Evolutionary conservation across 30 jellyfish, hydroid and myxozoan genomes (phyloP).

Genomic region (Turritopsis dohrnii): DNA sequence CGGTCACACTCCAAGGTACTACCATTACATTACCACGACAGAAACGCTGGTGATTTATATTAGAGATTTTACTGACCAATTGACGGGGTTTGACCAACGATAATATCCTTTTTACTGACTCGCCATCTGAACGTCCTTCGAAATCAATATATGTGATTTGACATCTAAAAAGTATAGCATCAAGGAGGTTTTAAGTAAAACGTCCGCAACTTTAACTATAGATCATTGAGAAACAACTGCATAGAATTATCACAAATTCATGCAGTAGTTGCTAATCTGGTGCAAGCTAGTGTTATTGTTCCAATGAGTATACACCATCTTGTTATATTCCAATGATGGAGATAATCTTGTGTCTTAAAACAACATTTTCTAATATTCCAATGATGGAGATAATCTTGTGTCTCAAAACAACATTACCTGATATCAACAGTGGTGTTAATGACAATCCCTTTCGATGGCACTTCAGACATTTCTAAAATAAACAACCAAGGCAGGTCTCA

Average conservation of each 20-base stretch:
- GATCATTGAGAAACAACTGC: too few relatives aligned
- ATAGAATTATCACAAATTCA: too few relatives aligned
- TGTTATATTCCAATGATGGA: background rate
- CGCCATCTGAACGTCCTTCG: conserved; percentile 98
- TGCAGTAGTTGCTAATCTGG: too few relatives aligned
- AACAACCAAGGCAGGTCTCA: too few relatives aligned
- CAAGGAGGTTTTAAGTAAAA: too few relatives aligned
- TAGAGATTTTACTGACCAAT: conserved; percentile 53
- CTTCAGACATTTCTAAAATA: conserved; percentile 21
- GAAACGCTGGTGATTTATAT: background rate
- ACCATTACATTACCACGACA: too few relatives aligned
- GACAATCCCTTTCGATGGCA: conserved; percentile 76
- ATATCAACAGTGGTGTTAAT: conserved; percentile 45
- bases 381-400: conserved; percentile 23
- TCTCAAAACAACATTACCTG: conserved; percentile 27
- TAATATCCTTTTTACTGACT: conserved; percentile 77
- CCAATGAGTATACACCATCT: too few relatives aligned
- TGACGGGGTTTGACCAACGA: conserved; percentile 96
- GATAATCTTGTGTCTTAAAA: background rate
- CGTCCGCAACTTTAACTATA: too few relatives aligned
- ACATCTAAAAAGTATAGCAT: conserved; percentile 56
- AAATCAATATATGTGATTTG: conserved; percentile 79
- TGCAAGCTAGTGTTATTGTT: too few relatives aligned
- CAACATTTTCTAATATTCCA: conserved; percentile 45
- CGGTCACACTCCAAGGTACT: too few relatives aligned